A percentile compares a stretch with the other conserved stretches of the same genome.
These are phyloP conservation scores for Crotophaga sulcirostris DNA, from an alignment of 2,113 vertebrate species.

Conservation along the genomic window DNA sequence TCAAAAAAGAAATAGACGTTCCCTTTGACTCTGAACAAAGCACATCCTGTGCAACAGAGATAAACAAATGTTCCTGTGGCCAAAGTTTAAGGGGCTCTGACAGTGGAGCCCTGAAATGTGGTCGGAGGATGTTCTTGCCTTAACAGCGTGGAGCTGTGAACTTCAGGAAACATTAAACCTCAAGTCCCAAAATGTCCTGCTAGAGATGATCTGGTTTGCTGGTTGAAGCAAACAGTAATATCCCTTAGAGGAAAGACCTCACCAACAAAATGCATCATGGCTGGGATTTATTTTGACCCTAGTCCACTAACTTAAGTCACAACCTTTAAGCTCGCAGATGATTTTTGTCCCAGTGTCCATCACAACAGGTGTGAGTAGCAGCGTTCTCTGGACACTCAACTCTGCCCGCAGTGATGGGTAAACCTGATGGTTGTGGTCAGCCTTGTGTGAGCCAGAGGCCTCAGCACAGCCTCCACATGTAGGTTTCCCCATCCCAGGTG, in stretches of 20 bases:
- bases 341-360: background rate
- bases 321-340: background rate
- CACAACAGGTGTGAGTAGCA: rapidly evolving
- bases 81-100: background rate
- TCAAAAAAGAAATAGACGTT: background rate
- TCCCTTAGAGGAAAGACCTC: background rate
- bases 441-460: background rate
- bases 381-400: rapidly evolving
- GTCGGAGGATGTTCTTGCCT: background rate
- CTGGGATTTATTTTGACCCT: background rate
- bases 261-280: background rate
- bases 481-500: too few relatives aligned
- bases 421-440: rapidly evolving
- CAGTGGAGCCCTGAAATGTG: background rate
- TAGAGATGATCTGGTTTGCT: background rate
- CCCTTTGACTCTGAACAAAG: background rate
- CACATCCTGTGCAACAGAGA: background rate
- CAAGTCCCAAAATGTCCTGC: background rate
- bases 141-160: background rate
- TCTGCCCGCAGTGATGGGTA: rapidly evolving
- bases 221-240: background rate
- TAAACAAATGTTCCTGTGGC: background rate
- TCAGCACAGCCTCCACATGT: background rate
- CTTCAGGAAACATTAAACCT: background rate
- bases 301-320: background rate